These are phyloP conservation scores for Tenthredo livida DNA, from an alignment of 2,888 invertebrate genomes.

Conservation along the genomic window DNA sequence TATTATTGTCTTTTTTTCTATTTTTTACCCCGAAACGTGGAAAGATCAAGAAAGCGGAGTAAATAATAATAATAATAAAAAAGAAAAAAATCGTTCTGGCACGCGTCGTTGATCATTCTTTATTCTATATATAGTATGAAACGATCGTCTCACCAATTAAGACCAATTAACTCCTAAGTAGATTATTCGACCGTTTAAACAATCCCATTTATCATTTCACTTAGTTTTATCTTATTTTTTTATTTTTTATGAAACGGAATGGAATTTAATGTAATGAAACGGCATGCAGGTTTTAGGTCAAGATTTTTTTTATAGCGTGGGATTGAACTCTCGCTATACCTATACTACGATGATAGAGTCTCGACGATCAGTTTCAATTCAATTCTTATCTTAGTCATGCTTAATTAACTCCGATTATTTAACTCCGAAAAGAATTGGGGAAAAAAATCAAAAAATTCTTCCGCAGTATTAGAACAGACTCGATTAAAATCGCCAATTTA, in stretches of 20 bases:
- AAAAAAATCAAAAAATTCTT: no score
- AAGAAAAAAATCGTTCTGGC: neutral
- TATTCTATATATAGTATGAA: neutral
- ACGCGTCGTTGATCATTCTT: neutral
- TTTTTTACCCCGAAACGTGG: neutral
- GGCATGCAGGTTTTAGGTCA: neutral
- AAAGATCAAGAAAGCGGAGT: neutral
- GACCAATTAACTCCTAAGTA: slow-evolving; percentile 36
- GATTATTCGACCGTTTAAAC: slow-evolving; percentile 26
- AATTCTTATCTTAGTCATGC: no score
- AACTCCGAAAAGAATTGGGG: no score
- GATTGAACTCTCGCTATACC: neutral
- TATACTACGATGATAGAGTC: no score
- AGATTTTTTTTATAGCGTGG: slow-evolving; percentile 4
- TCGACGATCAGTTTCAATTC: no score
- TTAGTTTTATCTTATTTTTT: neutral
- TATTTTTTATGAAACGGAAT: no score
- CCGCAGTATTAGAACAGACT: neutral
- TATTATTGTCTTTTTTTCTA: neutral
- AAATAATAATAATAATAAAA: neutral
- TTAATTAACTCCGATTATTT: no score
- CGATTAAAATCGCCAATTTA: neutral
- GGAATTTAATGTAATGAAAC: neutral
- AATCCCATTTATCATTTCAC: neutral
- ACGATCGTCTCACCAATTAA: slow-evolving; percentile 6